A percentile compares a stretch with the other conserved stretches of the same genome.
Conservation (phyloP, 2,888 invertebrate species). For the Hermaeophaga mercurialis region DNA sequence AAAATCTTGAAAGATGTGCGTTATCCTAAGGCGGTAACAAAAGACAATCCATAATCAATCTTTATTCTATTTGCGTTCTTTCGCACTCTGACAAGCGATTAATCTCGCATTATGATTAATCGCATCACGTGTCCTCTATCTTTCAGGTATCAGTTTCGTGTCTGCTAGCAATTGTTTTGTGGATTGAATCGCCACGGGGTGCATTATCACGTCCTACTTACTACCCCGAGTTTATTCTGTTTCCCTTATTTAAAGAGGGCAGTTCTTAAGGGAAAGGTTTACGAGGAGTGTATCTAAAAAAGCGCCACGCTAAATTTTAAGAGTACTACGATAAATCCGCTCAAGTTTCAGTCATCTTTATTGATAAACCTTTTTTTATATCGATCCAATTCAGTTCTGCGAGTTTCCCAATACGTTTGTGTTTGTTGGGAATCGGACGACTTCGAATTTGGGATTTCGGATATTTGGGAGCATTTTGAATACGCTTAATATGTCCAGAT, state of each 20-base stretch:
- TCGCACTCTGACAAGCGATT: constrained; percentile 6
- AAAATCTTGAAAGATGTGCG: not conserved
- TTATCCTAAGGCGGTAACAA: not conserved
- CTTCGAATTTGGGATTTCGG: no score
- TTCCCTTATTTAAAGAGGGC: not conserved
- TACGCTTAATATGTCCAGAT: no score
- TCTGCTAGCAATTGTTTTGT: constrained; percentile 2
- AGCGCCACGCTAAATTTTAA: no score
- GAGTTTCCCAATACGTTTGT: no score
- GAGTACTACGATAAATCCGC: no score
- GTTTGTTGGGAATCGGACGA: no score
- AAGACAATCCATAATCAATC: constrained; percentile 7
- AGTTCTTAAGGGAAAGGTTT: no score
- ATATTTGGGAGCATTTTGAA: no score
- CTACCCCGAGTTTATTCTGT: not conserved
- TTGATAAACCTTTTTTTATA: no score
- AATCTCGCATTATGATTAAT: constrained; percentile 15
- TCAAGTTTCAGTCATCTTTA: no score
- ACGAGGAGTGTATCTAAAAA: no score
- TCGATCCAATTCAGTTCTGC: no score
- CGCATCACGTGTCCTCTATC: constrained; percentile 3
- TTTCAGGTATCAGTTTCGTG: constrained; percentile 12
- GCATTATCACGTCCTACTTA: constrained; percentile 3
- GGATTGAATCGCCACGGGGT: constrained; percentile 3
- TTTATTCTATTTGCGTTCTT: constrained; percentile 14